These are phyloP conservation scores for Idaea biselata DNA, from an alignment of 2,888 invertebrate genomes.

Conservation along the genomic window DNA sequence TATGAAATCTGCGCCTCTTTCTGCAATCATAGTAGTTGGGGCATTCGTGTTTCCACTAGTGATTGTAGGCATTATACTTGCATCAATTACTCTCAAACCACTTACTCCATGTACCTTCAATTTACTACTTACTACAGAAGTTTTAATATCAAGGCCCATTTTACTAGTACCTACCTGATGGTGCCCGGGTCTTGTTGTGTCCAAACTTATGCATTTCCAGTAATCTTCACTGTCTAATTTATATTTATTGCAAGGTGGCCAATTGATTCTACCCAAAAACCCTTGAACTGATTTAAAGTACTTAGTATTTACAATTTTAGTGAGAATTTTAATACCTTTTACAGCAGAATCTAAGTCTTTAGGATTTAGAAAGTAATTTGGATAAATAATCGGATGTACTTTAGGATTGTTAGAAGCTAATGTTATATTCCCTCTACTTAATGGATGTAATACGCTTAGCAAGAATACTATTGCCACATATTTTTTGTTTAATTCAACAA, in stretches of 20 bases:
- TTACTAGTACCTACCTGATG: slow-evolving; percentile 85
- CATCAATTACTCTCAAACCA: slow-evolving; percentile 86
- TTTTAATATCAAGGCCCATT: slow-evolving; percentile 73
- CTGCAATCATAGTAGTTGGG: slow-evolving; percentile 89
- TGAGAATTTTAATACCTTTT: slow-evolving; percentile 47
- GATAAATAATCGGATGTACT: slow-evolving; percentile 81
- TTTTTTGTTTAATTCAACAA: slow-evolving; percentile 42
- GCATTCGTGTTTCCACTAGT: slow-evolving; percentile 90
- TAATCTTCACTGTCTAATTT: slow-evolving; percentile 44
- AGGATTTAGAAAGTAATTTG: slow-evolving; percentile 82
- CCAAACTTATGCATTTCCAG: slow-evolving; percentile 66
- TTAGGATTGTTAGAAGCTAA: slow-evolving; percentile 78
- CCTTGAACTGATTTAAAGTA: slow-evolving; percentile 48
- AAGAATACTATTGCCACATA: slow-evolving; percentile 49
- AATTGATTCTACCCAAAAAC: slow-evolving; percentile 43
- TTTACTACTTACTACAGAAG: slow-evolving; percentile 72
- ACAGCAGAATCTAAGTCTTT: slow-evolving; percentile 67
- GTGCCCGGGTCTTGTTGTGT: slow-evolving; percentile 75
- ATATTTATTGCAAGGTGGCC: slow-evolving; percentile 42
- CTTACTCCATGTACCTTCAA: slow-evolving; percentile 83
- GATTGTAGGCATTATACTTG: slow-evolving; percentile 88
- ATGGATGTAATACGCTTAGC: slow-evolving; percentile 67
- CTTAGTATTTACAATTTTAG: slow-evolving; percentile 41
- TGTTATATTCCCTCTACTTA: slow-evolving; percentile 76
- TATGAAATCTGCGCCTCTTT: slow-evolving; percentile 87